phyloP scores from a whole-genome alignment of 30 jellyfish, hydroid and myxozoan genomes.

The Pseudorhiza aurosa region DNA sequence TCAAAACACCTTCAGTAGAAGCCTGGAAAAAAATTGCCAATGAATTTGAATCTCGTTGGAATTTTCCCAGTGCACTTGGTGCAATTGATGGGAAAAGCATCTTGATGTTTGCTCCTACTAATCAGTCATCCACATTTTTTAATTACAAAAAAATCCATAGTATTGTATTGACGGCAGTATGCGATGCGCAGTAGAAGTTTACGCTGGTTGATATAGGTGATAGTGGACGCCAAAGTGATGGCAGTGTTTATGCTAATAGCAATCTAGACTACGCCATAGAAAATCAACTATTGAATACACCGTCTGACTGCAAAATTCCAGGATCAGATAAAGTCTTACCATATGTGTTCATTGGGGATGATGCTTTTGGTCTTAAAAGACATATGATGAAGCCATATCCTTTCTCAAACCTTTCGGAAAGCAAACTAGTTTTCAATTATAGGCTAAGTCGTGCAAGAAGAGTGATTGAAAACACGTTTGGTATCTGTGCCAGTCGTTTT shows the following conservation, averaged over 20 bases:
- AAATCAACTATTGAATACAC: not conserved
- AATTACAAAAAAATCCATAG: slow-evolving; percentile 1
- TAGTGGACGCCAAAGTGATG: slow-evolving; percentile 20
- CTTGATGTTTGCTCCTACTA: slow-evolving; percentile 11
- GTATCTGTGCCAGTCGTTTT: slow-evolving; percentile 59
- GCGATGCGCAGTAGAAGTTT: slow-evolving; percentile 9
- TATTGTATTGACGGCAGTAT: slow-evolving; percentile 10
- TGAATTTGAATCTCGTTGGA: slow-evolving; percentile 36
- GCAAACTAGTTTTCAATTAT: slow-evolving; percentile 47
- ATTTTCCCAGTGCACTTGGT: slow-evolving; percentile 48
- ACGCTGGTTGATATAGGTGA: slow-evolving; percentile 28
- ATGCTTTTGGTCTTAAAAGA: slow-evolving; percentile 58
- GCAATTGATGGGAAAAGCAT: slow-evolving; percentile 45
- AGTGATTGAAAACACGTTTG: slow-evolving; percentile 66
- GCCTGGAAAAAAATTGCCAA: slow-evolving; percentile 38
- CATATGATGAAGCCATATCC: slow-evolving; percentile 84
- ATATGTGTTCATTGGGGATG: slow-evolving; percentile 64
- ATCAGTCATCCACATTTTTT: slow-evolving; percentile 10
- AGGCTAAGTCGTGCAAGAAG: slow-evolving; percentile 68
- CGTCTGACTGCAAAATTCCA: slow-evolving; percentile 5
- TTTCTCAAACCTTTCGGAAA: not conserved
- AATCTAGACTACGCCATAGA: slow-evolving; percentile 47
- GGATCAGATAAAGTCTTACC: slow-evolving; percentile 9
- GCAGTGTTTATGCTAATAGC: slow-evolving; percentile 28
- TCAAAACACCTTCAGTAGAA: slow-evolving; percentile 13